Evolutionary conservation across 1,140 invertebrate genomes (phyloP).

Genomic region (Meloidogyne floridensis): DNA sequence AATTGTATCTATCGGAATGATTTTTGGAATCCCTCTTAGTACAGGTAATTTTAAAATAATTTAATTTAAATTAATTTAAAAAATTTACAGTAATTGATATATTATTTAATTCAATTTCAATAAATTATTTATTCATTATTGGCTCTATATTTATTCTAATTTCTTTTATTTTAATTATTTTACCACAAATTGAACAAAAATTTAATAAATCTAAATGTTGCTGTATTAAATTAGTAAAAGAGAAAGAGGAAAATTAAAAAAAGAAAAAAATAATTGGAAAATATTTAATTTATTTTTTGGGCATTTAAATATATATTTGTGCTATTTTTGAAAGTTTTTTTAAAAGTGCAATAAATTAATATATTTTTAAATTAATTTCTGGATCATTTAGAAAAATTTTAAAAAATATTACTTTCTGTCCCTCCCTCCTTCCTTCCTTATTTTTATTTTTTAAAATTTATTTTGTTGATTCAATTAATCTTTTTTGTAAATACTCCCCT

Average conservation of each 20-base stretch:
- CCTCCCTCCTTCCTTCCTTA: no score
- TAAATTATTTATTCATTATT: slow-evolving; percentile 48
- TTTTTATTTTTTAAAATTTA: background rate
- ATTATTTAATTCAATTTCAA: slow-evolving; percentile 16
- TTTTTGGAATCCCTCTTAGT: slow-evolving; percentile 59
- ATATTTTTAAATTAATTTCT: no score
- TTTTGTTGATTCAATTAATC: slow-evolving; percentile 22
- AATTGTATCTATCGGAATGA: slow-evolving; percentile 61
- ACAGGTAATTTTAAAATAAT: slow-evolving; percentile 37
- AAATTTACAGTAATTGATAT: background rate
- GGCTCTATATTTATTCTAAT: slow-evolving; percentile 55
- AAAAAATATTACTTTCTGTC: no score
- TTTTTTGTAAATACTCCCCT: slow-evolving; percentile 34
- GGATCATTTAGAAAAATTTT: background rate
- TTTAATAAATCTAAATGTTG: background rate
- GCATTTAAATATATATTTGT: no score
- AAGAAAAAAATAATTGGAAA: background rate
- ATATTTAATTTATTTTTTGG: no score
- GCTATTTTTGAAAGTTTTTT: no score
- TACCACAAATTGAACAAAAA: slow-evolving; percentile 37
- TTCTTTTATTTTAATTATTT: slow-evolving; percentile 56
- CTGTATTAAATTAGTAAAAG: background rate
- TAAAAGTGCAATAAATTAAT: no score
- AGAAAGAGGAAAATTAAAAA: background rate
- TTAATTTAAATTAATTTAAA: slow-evolving; percentile 9